Conservation (phyloP, 2,888 invertebrate genomes). For the Suillia variegata region DNA sequence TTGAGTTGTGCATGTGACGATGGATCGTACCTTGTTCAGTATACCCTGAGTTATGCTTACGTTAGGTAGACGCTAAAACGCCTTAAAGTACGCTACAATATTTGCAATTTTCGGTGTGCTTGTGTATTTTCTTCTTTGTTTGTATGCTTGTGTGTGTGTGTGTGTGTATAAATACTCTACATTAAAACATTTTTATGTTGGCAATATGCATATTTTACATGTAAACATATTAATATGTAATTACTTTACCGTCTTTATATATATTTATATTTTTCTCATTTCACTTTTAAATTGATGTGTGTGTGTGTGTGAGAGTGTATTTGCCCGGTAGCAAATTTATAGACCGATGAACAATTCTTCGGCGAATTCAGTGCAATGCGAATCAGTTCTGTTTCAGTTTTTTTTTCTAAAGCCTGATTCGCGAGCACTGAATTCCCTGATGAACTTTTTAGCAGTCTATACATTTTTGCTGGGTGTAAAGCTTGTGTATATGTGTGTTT, state of each 20-base stretch:
- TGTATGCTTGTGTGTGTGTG: constrained; percentile 23
- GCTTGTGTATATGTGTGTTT: constrained; percentile 25
- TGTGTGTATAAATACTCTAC: constrained; percentile 14
- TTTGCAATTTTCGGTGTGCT: constrained; percentile 7
- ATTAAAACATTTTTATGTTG: not conserved
- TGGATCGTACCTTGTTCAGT: too few species aligned
- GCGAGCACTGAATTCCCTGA: too few species aligned
- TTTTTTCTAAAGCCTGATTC: too few species aligned
- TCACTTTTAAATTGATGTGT: constrained; percentile 9
- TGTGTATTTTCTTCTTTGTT: constrained; percentile 14
- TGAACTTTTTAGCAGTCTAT: not conserved
- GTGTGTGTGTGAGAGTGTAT: constrained; percentile 18
- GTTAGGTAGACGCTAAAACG: too few species aligned
- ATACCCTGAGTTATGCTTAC: too few species aligned
- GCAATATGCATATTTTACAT: constrained; percentile 9
- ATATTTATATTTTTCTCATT: constrained; percentile 7
- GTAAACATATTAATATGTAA: constrained; percentile 4
- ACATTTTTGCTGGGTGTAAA: constrained; percentile 31
- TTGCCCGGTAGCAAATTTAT: constrained; percentile 25
- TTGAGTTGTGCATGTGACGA: too few species aligned
- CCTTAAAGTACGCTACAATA: too few species aligned
- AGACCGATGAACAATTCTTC: too few species aligned
- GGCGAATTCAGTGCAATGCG: too few species aligned
- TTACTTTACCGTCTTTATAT: not conserved
- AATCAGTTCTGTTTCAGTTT: too few species aligned